Evolutionary conservation across 2,888 invertebrate genomes (phyloP).

Genomic region (Rhynchonema sp.): DNA sequence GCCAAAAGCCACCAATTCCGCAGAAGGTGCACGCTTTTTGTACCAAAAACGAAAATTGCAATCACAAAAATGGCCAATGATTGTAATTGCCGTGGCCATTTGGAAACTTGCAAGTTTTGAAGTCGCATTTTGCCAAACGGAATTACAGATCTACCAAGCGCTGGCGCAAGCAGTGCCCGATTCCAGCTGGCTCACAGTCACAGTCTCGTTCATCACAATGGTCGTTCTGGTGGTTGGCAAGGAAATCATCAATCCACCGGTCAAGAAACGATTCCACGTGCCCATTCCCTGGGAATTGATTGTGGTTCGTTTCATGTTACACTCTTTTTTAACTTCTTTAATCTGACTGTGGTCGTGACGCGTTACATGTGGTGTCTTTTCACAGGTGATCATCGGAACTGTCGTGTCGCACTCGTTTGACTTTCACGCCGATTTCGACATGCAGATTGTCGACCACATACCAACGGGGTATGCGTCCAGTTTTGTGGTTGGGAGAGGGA

Average conservation of each 20-base stretch:
- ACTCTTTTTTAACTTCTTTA: neutral
- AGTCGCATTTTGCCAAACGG: no score
- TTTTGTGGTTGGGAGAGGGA: no score
- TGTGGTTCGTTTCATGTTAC: constrained; percentile 11
- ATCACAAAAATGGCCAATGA: no score
- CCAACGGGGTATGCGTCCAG: no score
- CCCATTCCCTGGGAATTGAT: constrained; percentile 23
- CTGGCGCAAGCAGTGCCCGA: constrained; percentile 5
- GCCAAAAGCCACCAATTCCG: no score
- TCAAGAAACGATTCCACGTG: constrained; percentile 15
- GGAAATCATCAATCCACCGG: constrained; percentile 17
- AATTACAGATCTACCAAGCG: neutral
- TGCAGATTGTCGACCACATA: neutral
- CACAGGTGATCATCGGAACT: neutral
- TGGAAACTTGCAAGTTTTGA: no score
- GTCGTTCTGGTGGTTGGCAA: constrained; percentile 17
- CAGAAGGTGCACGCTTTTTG: no score
- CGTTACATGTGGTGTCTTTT: neutral
- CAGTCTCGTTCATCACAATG: constrained; percentile 16
- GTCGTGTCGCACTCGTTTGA: neutral
- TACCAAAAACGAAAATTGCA: no score
- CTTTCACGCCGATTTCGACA: neutral
- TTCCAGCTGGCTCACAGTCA: constrained; percentile 14
- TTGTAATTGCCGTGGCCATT: no score
- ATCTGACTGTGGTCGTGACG: no score